Conservation (phyloP, 2,797 vertebrate genomes). For the Protosalanx chinensis region DNA sequence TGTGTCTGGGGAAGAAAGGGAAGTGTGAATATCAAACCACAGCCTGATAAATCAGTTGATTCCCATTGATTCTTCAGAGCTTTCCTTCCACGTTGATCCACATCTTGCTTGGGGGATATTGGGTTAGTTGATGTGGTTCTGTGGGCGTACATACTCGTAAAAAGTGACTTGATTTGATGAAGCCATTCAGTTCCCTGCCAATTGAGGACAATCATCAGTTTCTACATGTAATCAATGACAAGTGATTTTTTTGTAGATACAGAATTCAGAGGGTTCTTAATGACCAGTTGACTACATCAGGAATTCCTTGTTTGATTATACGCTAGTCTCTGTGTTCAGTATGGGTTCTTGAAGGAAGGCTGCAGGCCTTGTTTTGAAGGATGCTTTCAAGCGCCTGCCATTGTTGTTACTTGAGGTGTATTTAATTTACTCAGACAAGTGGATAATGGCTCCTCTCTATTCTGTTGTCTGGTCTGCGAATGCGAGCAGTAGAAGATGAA, state of each 20-base stretch:
- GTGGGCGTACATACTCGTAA: too few species aligned
- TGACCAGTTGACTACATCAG: too few species aligned
- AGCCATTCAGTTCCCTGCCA: too few species aligned
- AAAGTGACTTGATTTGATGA: too few species aligned
- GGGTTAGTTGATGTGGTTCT: too few species aligned
- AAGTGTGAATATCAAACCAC: not conserved
- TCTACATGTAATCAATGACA: too few species aligned
- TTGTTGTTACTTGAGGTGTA: constrained; percentile 29
- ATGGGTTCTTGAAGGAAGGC: not conserved
- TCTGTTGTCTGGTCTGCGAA: constrained; percentile 54
- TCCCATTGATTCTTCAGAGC: too few species aligned
- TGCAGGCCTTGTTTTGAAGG: constrained; percentile 7
- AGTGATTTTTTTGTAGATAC: too few species aligned
- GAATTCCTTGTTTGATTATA: not conserved
- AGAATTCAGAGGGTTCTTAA: too few species aligned
- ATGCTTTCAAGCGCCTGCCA: constrained; percentile 24
- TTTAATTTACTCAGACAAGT: constrained; percentile 42
- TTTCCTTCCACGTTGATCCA: too few species aligned
- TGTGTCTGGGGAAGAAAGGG: not conserved
- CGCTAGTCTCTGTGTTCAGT: not conserved
- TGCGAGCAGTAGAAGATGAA: constrained; percentile 60
- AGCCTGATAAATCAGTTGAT: not conserved
- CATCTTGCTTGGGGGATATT: too few species aligned
- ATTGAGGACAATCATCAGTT: too few species aligned
- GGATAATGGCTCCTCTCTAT: constrained; percentile 57